These are phyloP conservation scores for Mormoops blainvillei DNA, from an alignment of 2,113 vertebrate species.

Conservation along the genomic window DNA sequence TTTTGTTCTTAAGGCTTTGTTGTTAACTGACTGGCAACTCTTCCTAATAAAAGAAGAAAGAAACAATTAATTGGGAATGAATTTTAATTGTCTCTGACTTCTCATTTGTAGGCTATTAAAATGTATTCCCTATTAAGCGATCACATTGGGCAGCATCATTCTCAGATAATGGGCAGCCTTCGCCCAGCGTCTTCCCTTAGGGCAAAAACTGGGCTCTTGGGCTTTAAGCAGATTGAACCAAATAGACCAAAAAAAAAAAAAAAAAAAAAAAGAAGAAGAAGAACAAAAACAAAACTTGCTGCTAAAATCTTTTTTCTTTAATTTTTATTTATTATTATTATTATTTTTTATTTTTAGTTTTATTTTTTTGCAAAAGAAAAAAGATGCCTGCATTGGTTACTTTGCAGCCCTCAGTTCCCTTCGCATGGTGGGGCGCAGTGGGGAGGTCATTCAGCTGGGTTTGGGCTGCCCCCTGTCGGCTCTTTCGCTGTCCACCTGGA, in stretches of 20 bases:
- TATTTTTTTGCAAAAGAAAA: neutral
- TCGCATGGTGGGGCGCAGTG: neutral
- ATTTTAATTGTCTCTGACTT: slow-evolving; percentile 71
- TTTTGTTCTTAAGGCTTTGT: slow-evolving; percentile 4
- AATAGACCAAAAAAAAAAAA: neutral
- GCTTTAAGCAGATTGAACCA: slow-evolving; percentile 30
- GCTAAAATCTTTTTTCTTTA: slow-evolving; percentile 3
- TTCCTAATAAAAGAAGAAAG: slow-evolving; percentile 70
- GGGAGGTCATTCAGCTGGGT: neutral
- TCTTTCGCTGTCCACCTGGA: neutral
- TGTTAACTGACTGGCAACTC: slow-evolving; percentile 44
- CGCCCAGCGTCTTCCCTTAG: neutral
- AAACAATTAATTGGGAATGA: slow-evolving; percentile 69
- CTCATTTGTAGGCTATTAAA: slow-evolving; percentile 64
- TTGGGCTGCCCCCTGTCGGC: neutral
- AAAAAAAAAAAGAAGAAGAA: neutral
- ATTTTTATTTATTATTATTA: no score
- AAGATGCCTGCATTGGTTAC: neutral
- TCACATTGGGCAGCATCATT: slow-evolving; percentile 3
- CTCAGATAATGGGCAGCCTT: neutral
- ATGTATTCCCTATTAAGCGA: slow-evolving; percentile 58
- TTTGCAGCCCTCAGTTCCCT: neutral
- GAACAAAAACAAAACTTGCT: neutral
- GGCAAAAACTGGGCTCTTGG: neutral
- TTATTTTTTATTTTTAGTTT: no score